Conservation (phyloP, 1,140 invertebrate species). For the Charaxes varanes region DNA sequence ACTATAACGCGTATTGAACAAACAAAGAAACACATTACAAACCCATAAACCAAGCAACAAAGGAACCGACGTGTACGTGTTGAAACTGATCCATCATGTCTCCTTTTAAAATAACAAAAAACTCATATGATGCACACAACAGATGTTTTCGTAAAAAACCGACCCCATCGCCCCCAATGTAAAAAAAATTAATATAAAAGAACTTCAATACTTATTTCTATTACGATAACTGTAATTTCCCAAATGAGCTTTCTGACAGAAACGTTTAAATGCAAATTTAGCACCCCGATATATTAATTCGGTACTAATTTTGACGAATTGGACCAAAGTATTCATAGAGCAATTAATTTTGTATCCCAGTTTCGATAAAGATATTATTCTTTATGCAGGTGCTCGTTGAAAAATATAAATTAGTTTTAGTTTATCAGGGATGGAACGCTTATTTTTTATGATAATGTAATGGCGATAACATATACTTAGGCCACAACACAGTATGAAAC, state of each 20-base stretch:
- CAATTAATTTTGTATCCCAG: conserved; percentile 36
- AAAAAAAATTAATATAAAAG: conserved; percentile 28
- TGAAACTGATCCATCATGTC: conserved; percentile 74
- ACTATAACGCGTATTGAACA: conserved; percentile 64
- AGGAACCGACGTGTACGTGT: conserved; percentile 67
- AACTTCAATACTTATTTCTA: conserved; percentile 52
- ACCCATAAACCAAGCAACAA: conserved; percentile 69
- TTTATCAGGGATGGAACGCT: conserved; percentile 1
- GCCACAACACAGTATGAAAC: conserved; percentile 11
- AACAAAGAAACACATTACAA: conserved; percentile 73
- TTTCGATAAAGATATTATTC: conserved; percentile 7
- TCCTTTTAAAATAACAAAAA: conserved; percentile 72
- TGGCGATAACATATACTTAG: conserved; percentile 6
- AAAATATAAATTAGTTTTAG: neutral
- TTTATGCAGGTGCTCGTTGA: conserved; percentile 7
- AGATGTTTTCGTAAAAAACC: conserved; percentile 69
- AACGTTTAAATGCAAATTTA: conserved; percentile 64
- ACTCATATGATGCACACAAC: conserved; percentile 65
- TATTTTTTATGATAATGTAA: conserved; percentile 1
- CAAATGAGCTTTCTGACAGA: conserved; percentile 50
- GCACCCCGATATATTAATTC: conserved; percentile 53
- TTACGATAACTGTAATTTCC: conserved; percentile 61
- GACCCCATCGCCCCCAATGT: conserved; percentile 40
- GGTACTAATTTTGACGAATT: conserved; percentile 58
- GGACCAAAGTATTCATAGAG: conserved; percentile 22